A percentile compares a stretch with the other conserved stretches of the same genome.
These are phyloP conservation scores for Falco columbarius DNA, from an alignment of 2,797 vertebrate species.

Conservation along the genomic window DNA sequence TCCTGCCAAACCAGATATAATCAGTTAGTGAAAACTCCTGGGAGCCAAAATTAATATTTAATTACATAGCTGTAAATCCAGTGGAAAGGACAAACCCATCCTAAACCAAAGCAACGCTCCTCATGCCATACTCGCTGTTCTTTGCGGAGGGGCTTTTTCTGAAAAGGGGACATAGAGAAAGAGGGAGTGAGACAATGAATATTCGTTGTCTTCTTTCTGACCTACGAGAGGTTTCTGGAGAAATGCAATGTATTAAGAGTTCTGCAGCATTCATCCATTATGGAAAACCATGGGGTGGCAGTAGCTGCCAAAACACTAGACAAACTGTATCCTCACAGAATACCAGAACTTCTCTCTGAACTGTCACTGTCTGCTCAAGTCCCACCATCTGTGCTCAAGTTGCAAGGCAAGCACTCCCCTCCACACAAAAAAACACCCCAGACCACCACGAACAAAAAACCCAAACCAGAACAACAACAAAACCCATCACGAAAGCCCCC, in stretches of 20 bases:
- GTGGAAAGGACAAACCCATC: not conserved
- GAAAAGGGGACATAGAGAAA: not conserved
- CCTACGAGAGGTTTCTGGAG: not conserved
- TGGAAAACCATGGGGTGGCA: constrained; percentile 39
- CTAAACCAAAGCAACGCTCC: not conserved
- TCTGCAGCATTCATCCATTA: not conserved
- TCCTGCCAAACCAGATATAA: not conserved
- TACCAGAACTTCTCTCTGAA: not conserved
- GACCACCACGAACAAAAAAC: not conserved
- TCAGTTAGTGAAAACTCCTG: not conserved
- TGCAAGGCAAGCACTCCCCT: not conserved
- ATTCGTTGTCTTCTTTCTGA: not conserved
- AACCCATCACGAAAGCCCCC: not conserved
- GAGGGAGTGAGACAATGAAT: not conserved
- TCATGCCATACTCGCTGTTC: not conserved
- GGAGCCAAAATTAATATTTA: constrained; percentile 18
- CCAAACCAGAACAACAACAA: not conserved
- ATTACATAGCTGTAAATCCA: not conserved
- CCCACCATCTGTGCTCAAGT: not conserved
- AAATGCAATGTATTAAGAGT: not conserved
- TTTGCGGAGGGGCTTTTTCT: not conserved
- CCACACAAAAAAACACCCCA: not conserved
- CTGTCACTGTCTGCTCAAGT: not conserved
- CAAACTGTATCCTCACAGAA: not conserved
- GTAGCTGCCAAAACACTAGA: constrained; percentile 24